Conservation (phyloP, 2,888 invertebrate species). For the Apantesis nais region DNA sequence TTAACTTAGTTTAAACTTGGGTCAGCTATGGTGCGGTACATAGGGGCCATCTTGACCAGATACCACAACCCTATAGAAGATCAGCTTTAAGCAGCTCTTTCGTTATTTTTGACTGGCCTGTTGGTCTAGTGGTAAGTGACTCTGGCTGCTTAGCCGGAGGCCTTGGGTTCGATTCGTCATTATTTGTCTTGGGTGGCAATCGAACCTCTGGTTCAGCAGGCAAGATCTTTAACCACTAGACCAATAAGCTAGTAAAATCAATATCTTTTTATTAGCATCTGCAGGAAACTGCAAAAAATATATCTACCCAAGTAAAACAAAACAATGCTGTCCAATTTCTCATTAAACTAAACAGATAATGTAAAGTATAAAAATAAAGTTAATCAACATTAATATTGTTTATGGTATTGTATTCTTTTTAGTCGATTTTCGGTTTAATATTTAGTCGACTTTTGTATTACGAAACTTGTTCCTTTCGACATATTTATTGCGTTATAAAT, state of each 20-base stretch:
- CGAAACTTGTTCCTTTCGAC: constrained; percentile 22
- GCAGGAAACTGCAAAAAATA: background rate
- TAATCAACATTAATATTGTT: constrained; percentile 15
- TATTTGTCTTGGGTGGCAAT: too few relatives aligned
- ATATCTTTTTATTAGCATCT: background rate
- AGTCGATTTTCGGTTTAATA: constrained; percentile 14
- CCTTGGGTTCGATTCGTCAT: too few relatives aligned
- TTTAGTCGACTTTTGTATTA: constrained; percentile 13
- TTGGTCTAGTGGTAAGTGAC: too few relatives aligned
- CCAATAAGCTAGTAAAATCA: background rate
- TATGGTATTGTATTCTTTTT: constrained; percentile 13
- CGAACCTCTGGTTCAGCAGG: background rate
- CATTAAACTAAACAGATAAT: background rate
- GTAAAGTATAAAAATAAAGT: background rate
- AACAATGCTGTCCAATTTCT: background rate
- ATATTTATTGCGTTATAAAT: constrained; percentile 18
- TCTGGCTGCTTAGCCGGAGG: too few relatives aligned
- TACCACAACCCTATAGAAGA: too few relatives aligned
- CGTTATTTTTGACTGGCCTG: too few relatives aligned
- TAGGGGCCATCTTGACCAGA: too few relatives aligned
- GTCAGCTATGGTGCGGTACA: too few relatives aligned
- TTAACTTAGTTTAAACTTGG: background rate
- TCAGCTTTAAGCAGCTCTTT: too few relatives aligned
- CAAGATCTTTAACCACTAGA: background rate
- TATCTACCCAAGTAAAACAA: background rate